Base-by-base conservation (phyloP, 2,113 vertebrate species). In the Chionomys nivalis region DNA sequence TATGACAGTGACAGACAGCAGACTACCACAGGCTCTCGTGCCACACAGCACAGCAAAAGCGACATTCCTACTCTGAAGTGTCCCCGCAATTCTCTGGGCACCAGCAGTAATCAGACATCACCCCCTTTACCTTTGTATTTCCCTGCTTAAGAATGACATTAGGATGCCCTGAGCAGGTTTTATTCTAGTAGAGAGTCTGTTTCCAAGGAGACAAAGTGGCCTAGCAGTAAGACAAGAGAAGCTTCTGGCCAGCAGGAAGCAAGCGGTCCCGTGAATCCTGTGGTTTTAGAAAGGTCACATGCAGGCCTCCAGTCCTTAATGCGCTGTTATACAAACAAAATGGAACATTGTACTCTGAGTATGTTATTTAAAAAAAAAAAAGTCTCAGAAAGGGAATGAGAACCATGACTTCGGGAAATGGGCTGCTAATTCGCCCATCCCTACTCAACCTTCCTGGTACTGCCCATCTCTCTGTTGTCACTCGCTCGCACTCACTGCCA, bases 171-270 rank as follows among this genome's bases (percentile, higher is more conserved):
- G 61, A 11, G 36, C 31, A 44, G 21, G 9, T 66, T 44, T 81
- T 39, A 93, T 31, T 76, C 77, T 78, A 79, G 2, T n/a, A 79
- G 75, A 90, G 90, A 78, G 31, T 77, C 61, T 77, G 49, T 58
- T 66, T 73, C 55, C 47, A 92, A 95, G 87, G 33, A 72, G 92
- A 75, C 42, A 58, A 52, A 73, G 36, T 76, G 42, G 44, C 44
- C 31, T 58, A 33, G 77, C 28, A 23, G 33, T 11, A 47, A 49
- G 75, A 85, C 6, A 8, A 61, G 24, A 81, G 78, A 12, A 13
- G 66, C 17, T 77, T 58, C 73, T 10, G 5, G 47, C 23, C 49
- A 31, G 61, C 55, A 68, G 28, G 55, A 79, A 55, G 65, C 72
- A 75, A n/a, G 49, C 0, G 7, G 49, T 77, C 89, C 66, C 11